Evolutionary conservation across 2,888 invertebrate species (phyloP).

Genomic region (Therioaphis trifolii): DNA sequence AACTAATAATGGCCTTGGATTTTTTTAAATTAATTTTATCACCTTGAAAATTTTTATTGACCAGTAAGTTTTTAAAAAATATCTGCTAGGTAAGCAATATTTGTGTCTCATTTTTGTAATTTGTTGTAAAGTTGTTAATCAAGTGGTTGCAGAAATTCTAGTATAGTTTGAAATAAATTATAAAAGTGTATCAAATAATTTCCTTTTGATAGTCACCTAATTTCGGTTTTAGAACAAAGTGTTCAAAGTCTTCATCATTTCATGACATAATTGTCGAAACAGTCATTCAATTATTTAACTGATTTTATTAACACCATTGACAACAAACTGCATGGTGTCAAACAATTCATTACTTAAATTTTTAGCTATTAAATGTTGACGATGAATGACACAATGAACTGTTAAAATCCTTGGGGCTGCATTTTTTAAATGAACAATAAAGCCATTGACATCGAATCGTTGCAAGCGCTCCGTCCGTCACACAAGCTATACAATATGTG

Average conservation of each 20-base stretch:
- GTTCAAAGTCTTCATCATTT: constrained; percentile 64
- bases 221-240: constrained; percentile 40
- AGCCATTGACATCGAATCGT: constrained; percentile 59
- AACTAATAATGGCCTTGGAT: too few relatives aligned
- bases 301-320: constrained; percentile 64
- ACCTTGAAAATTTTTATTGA: constrained; percentile 67
- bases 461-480: constrained; percentile 60
- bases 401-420: constrained; percentile 51
- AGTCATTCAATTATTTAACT: constrained; percentile 63
- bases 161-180: constrained; percentile 67
- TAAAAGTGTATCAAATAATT: constrained; percentile 65
- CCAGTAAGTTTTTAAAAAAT: constrained; percentile 66
- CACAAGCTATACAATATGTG: constrained; percentile 41
- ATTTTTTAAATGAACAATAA: constrained; percentile 58
- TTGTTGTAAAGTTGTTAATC: constrained; percentile 65
- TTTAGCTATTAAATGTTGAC: constrained; percentile 65
- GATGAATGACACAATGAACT: constrained; percentile 64
- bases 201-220: constrained; percentile 62
- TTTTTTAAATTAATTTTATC: constrained; percentile 66
- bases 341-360: constrained; percentile 64
- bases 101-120: constrained; percentile 67
- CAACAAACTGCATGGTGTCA: constrained; percentile 64
- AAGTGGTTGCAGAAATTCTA: too few relatives aligned
- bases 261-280: too few relatives aligned
- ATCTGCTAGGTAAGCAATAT: constrained; percentile 67